These are phyloP conservation scores for Synanthedon formicaeformis DNA, from an alignment of 2,888 invertebrate species.

Conservation along the genomic window DNA sequence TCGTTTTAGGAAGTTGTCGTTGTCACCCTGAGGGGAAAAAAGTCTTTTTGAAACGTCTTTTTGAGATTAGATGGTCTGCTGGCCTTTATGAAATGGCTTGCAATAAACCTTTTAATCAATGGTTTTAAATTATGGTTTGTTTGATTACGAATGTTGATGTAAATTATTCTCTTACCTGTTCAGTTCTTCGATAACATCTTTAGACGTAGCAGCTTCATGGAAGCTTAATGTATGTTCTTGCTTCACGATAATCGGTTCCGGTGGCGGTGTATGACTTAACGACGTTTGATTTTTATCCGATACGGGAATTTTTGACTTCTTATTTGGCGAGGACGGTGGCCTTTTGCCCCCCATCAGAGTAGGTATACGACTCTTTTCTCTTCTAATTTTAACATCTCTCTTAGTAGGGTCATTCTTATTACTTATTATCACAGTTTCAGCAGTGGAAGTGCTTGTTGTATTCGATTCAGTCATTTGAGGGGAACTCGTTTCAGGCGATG, in stretches of 20 bases:
- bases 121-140: background rate
- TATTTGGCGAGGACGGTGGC: conserved; percentile 56
- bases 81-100: too few species aligned
- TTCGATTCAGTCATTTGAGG: conserved; percentile 75
- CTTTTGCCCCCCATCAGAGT: conserved; percentile 60
- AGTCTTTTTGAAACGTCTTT: too few species aligned
- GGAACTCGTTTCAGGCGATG: conserved; percentile 59
- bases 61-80: too few species aligned
- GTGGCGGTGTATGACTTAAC: conserved; percentile 18
- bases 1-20: too few species aligned
- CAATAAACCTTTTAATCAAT: background rate
- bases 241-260: conserved; percentile 56
- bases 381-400: conserved; percentile 47
- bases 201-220: conserved; percentile 79
- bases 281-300: conserved; percentile 30
- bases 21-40: too few species aligned
- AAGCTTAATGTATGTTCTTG: conserved; percentile 76
- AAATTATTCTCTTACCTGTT: conserved; percentile 54
- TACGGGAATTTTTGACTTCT: conserved; percentile 56
- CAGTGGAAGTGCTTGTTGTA: conserved; percentile 77
- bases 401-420: conserved; percentile 56
- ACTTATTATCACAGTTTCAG: conserved; percentile 78
- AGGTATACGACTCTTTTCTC: conserved; percentile 70
- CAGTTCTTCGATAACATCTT: conserved; percentile 81
- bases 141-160: background rate